A percentile compares a stretch with the other conserved stretches of the same genome.
Evolutionary conservation across 1,140 invertebrate species (phyloP).

Genomic region (Drosophila ficusphila): DNA sequence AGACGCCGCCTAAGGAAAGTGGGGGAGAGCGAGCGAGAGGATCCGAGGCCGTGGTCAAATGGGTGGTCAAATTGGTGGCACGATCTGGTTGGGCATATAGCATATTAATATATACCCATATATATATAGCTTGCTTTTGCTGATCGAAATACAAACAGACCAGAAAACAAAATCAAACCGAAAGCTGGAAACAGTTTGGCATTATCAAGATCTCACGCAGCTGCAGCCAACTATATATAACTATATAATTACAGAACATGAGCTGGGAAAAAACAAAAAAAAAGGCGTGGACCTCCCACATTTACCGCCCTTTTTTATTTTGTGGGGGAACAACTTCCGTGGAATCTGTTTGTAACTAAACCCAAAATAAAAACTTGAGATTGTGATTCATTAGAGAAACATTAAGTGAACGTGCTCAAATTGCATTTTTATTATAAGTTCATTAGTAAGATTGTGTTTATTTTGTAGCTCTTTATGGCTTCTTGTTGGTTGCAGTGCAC

Average conservation of each 20-base stretch:
- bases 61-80: neutral
- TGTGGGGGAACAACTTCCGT: neutral
- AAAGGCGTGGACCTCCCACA: neutral
- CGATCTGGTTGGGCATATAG: neutral
- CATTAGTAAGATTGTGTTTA: too few relatives aligned
- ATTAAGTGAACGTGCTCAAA: too few relatives aligned
- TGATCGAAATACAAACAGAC: constrained; percentile 4
- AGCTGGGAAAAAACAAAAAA: constrained; percentile 3
- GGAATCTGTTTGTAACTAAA: neutral
- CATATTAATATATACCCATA: neutral
- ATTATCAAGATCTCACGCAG: constrained; percentile 42
- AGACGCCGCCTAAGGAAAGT: neutral
- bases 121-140: neutral
- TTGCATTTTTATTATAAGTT: too few relatives aligned
- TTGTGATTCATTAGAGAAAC: too few relatives aligned
- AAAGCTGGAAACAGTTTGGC: constrained; percentile 7
- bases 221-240: constrained; percentile 33
- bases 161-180: neutral
- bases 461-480: too few relatives aligned
- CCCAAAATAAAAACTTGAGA: neutral
- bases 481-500: too few relatives aligned
- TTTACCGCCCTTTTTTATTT: neutral
- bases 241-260: constrained; percentile 37
- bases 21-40: neutral
- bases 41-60: neutral